Base-by-base conservation (phyloP, 2,888 invertebrate species). In the Euplagia quadripunctaria region DNA sequence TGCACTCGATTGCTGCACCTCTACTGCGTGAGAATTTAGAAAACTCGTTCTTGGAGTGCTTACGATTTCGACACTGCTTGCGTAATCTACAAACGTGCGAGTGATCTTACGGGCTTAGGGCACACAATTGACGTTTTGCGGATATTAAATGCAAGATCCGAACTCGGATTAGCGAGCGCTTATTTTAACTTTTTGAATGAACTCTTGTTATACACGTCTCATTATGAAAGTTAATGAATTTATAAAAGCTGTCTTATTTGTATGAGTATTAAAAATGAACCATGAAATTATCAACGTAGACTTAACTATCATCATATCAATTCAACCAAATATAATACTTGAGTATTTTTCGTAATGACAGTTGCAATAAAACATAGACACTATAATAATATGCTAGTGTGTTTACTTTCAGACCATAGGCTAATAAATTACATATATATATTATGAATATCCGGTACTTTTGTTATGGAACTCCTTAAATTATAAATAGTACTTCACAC, bases 21-120 rank as follows among this genome's bases (percentile, higher is more conserved):
- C 80, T 78, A 79, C 79, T 77, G 80, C 82, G 81, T 85, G 87
- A 82, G 88, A 88, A 87, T 87, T 88, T 85, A 88, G 84, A 85
- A 86, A 88, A 86, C 86, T 79, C 82, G 86, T 86, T 85, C 73
- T 81, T 70, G 77, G 67, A 78, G 76, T 85, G 82, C 81, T 83
- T 83, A 78, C 71, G 73, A 81, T 88, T 86, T 87, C 88, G 83
- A 88, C 85, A 88, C 42, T 51, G 68, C 77, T 88, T 88, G 84
- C 86, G 87, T 81, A 88, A 87, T 79, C 77, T 61, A 73, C 61
- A 58, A 72, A 66, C 73, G 78, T 78, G 74, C 76, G 82, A 72
- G 75, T 78, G 71, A 73, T 72, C 74, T 6, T 52, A 70, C 75
- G 72, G 70, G 83, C 82, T 71, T 71, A 70, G 81, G 74, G 77